Evolutionary conservation across 2,797 vertebrate genomes (phyloP).

Genomic region (Platalea minor): DNA sequence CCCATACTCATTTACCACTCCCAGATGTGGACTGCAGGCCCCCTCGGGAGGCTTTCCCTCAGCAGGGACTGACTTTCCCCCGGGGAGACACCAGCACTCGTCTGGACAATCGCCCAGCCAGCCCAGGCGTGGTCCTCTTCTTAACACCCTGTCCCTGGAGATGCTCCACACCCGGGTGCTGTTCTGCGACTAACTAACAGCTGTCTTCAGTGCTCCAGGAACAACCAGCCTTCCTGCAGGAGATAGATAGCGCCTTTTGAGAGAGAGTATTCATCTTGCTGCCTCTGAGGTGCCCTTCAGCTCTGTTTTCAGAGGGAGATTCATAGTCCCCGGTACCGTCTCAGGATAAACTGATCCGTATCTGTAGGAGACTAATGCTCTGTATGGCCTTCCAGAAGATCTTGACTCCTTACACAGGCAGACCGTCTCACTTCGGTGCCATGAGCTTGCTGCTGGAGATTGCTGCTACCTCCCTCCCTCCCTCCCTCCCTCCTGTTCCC

Average conservation of each 20-base stretch:
- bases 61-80: background rate
- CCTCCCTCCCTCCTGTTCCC: background rate
- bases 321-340: background rate
- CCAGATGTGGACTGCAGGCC: background rate
- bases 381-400: background rate
- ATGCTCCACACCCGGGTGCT: background rate
- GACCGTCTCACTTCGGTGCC: background rate
- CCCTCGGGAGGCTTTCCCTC: background rate
- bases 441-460: background rate
- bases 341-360: accelerated
- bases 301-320: background rate
- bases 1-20: accelerated
- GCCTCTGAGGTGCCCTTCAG: background rate
- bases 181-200: no score
- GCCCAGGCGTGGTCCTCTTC: background rate
- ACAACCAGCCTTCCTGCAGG: background rate
- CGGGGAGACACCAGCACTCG: background rate
- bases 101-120: background rate
- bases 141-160: background rate
- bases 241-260: background rate
- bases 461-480: background rate
- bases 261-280: background rate
- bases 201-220: background rate
- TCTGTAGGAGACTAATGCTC: background rate
- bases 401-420: background rate